Evolutionary conservation across 2,113 vertebrate genomes (phyloP), one percentile per base, ranked within the genome.

Genomic region (Sander vitreus): DNA sequence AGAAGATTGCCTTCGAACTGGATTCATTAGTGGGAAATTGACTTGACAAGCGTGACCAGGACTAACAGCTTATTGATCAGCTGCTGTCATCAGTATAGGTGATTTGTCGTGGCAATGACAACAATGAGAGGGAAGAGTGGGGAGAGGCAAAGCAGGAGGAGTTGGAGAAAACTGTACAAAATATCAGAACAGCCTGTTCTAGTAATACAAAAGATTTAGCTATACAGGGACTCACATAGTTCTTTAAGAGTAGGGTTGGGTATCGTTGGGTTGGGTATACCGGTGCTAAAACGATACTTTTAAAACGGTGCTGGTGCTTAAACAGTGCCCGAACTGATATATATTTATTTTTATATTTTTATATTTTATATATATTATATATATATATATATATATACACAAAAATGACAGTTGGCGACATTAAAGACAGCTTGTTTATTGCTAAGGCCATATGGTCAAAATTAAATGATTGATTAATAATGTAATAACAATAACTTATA

Each of bases 21-120:
- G 88, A 86, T 87, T 89, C 87, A 88, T 92, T 91, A 88, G 88
- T 59, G 89, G 83, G 64, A 81, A 90, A 92, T 89, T 85, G 89
- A 80, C 85, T 83, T 88, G 23, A 89, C 87, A 86, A 76, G 80
- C 58, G 66, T 84, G 85, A 88, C 81, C 84, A 76, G 78, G 72
- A 80, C 58, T 60, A 67, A 83, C 70, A 64, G 75, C 76, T 50
- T 90, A 93, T 86, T 78, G 69, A 92, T 93, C 84, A 89, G 86
- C 83, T 73, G 76, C 90, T 88, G 86, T 89, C 86, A 72, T 91
- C 90, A 81, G 83, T 88, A 86, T 80, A 72, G 85, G 84, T 88
- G 88, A 92, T 88, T 81, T 33, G 70, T 78, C 76, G 78, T 86
- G 73, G 73, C 77, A 73, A 81, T 7, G 59, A 81, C 84, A 77